Base-by-base conservation (phyloP, 2,113 vertebrate species). In the Apeltes quadracus region DNA sequence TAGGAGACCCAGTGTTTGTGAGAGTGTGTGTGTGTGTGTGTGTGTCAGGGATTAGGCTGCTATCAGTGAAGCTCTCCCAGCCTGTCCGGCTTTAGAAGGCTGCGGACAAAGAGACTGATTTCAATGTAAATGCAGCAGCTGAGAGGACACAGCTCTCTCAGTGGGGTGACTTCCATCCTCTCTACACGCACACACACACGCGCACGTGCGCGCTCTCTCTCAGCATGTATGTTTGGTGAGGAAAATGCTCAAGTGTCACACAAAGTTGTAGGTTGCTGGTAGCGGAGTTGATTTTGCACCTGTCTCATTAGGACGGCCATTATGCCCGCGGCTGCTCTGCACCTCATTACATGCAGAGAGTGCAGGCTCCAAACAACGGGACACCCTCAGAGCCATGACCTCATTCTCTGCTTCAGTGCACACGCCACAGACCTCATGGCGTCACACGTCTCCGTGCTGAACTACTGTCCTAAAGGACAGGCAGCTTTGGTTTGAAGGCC, bases 311-410 rank as follows among this genome's bases (percentile, higher is more conserved):
- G 72, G 39, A 56, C 55, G 0, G 76, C 84, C 81, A 80, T 91
- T 91, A 91, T 92, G 66, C 70, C 77, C 90, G 79, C 63, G 87
- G 81, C 89, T 91, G 93, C 83, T 89, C 91, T 79, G 91, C 4
- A 61, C 88, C 88, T 82, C 84, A 94, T 93, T 95, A 95, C 85
- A 95, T 94, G 93, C 85, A 95, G 94, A 95, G 94, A 86, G 82
- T 79, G 75, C 61, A 71, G 12, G 12, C 87, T 88, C 82, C 84
- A 82, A 79, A 83, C 83, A 81, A 85, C 50, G 76, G 72, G 74
- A 76, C 75, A 53, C 78, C 81, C 83, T 84, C 82, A 84, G 64
- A 88, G 78, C 80, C 78, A 85, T 83, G 72, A 79, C 46, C 48
- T 56, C 72, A 61, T 76, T 78, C 73, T 81, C 51, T 72, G 83